Conservation (phyloP, 2,888 invertebrate species). For the Phlogophora meticulosa region DNA sequence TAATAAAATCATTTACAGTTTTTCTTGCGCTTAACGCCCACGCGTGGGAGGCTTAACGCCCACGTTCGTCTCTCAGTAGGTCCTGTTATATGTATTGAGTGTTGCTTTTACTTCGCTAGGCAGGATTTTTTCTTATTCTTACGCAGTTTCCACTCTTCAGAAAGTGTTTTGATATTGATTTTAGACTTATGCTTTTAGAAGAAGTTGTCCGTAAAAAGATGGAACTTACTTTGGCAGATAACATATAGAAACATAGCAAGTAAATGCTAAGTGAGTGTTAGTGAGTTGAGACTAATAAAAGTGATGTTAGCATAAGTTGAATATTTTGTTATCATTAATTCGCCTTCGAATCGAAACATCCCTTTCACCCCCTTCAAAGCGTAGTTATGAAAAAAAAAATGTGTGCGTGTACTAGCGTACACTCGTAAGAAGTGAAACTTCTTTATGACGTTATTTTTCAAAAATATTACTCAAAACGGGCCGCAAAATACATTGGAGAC, state of each 20-base stretch:
- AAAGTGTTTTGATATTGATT: conserved; percentile 43
- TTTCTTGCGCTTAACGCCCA: conserved; percentile 25
- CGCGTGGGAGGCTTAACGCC: conserved; percentile 26
- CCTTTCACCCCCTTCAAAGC: too few species aligned
- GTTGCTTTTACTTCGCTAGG: conserved; percentile 15
- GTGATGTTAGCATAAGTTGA: too few species aligned
- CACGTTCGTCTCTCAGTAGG: conserved; percentile 13
- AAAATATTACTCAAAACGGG: too few species aligned
- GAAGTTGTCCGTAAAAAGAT: conserved; percentile 10
- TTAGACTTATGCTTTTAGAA: conserved; percentile 38
- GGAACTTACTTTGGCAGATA: conserved; percentile 2
- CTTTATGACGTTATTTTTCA: too few species aligned
- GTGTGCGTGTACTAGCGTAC: too few species aligned
- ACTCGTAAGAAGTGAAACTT: too few species aligned
- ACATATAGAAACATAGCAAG: neutral
- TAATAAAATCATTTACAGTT: conserved; percentile 40
- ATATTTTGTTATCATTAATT: too few species aligned
- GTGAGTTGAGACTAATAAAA: too few species aligned
- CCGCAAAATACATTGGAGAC: too few species aligned
- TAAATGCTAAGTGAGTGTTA: neutral
- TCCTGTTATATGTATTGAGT: conserved; percentile 28
- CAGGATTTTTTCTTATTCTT: conserved; percentile 35
- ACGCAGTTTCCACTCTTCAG: conserved; percentile 11
- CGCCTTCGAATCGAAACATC: too few species aligned
- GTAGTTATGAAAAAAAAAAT: too few species aligned